Conservation (phyloP, 2,797 vertebrate genomes). For the Bradypus variegatus region DNA sequence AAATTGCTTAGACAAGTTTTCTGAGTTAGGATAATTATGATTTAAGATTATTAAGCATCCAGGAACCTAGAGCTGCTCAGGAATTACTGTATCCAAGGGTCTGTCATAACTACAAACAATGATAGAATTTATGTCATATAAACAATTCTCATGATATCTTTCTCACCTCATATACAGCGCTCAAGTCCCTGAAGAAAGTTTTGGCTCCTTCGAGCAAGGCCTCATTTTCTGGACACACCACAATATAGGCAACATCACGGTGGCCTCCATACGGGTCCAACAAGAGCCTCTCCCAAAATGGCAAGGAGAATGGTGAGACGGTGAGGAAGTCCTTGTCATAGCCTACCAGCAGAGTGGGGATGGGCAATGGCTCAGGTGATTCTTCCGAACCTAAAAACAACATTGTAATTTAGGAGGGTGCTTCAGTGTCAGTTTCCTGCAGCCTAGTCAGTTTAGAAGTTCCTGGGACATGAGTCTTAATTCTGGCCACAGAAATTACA, state of each 20-base stretch:
- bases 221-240: slow-evolving; percentile 93
- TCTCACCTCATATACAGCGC: slow-evolving; percentile 94
- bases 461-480: neutral
- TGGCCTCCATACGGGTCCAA: slow-evolving; percentile 94
- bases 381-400: slow-evolving; percentile 89
- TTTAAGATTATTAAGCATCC: neutral
- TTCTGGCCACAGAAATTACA: neutral
- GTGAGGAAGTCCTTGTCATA: slow-evolving; percentile 95
- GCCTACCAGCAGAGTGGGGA: slow-evolving; percentile 91
- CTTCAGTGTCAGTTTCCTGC: fast-evolving
- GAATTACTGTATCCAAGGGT: neutral
- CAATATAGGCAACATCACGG: slow-evolving; percentile 92
- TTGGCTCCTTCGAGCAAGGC: slow-evolving; percentile 88
- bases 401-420: neutral
- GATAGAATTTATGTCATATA: neutral
- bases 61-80: neutral
- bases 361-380: slow-evolving; percentile 93
- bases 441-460: neutral
- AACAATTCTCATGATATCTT: neutral
- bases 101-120: neutral
- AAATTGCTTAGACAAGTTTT: neutral
- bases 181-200: slow-evolving; percentile 96
- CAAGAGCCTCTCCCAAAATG: slow-evolving; percentile 97
- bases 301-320: slow-evolving; percentile 91
- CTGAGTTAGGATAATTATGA: neutral